These are phyloP conservation scores for Dromococcyx pavoninus DNA, from an alignment of 2,797 vertebrate species.

Conservation along the genomic window DNA sequence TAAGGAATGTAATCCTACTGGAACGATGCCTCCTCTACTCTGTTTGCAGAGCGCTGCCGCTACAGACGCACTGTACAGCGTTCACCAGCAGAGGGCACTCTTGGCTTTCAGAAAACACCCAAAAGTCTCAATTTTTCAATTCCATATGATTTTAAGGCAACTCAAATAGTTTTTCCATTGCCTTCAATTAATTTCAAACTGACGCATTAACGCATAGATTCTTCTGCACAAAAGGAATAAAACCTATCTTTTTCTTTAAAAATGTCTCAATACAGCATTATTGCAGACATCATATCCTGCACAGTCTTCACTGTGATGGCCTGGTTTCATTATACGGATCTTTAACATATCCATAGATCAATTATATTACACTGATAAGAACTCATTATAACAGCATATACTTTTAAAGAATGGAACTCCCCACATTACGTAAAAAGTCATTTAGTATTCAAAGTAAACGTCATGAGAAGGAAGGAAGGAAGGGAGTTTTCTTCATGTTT, in stretches of 20 bases:
- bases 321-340: background rate
- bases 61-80: no score
- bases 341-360: background rate
- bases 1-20: background rate
- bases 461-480: background rate
- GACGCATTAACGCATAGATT: background rate
- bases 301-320: fast-evolving
- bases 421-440: background rate
- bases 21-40: background rate
- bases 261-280: background rate
- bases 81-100: slow-evolving; percentile 56
- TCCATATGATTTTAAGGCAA: fast-evolving
- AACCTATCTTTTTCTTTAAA: background rate
- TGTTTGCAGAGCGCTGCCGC: background rate
- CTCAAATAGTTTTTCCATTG: background rate
- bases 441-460: background rate
- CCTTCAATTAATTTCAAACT: background rate
- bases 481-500: background rate
- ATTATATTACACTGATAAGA: background rate
- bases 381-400: background rate
- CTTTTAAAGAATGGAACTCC: background rate
- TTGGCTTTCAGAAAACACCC: background rate
- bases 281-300: background rate
- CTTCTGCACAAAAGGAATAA: background rate
- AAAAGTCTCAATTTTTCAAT: fast-evolving